These are phyloP conservation scores for Cephalopterus ornatus DNA, from an alignment of 2,113 vertebrate species.

Conservation along the genomic window DNA sequence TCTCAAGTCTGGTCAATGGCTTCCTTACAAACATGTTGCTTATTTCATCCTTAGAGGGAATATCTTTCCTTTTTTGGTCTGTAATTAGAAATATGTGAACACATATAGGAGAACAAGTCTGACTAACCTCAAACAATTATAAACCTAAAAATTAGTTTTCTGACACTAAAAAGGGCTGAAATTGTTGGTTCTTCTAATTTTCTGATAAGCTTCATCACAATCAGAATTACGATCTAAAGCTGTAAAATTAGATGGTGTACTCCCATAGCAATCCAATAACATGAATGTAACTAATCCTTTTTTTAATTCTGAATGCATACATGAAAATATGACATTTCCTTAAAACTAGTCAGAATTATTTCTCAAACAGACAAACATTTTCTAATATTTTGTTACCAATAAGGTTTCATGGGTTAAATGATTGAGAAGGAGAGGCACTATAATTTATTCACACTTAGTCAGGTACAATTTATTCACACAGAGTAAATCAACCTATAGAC, in stretches of 20 bases:
- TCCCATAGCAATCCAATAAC: neutral
- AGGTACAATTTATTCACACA: slow-evolving; percentile 60
- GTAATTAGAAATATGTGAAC: neutral
- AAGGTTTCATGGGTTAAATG: slow-evolving; percentile 40
- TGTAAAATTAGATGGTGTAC: neutral
- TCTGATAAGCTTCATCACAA: neutral
- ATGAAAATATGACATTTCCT: neutral
- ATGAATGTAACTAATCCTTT: no score
- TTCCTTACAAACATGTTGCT: neutral
- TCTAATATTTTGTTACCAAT: slow-evolving; percentile 38
- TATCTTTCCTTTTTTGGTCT: neutral
- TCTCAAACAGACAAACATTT: neutral
- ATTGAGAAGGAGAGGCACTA: slow-evolving; percentile 49
- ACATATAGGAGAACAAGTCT: neutral
- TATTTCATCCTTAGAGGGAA: neutral
- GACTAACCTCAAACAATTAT: neutral
- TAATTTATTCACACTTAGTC: neutral
- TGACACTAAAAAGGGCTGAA: neutral
- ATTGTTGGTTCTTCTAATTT: neutral
- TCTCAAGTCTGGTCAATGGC: neutral
- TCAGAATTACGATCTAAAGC: neutral
- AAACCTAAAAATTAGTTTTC: neutral
- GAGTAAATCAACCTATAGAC: slow-evolving; percentile 50
- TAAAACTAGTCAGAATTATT: neutral
- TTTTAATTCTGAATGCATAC: neutral